Evolutionary conservation across 1,140 invertebrate genomes (phyloP), one percentile per base, ranked within the genome.

Genomic region (Carcinoscorpius rotundicauda): DNA sequence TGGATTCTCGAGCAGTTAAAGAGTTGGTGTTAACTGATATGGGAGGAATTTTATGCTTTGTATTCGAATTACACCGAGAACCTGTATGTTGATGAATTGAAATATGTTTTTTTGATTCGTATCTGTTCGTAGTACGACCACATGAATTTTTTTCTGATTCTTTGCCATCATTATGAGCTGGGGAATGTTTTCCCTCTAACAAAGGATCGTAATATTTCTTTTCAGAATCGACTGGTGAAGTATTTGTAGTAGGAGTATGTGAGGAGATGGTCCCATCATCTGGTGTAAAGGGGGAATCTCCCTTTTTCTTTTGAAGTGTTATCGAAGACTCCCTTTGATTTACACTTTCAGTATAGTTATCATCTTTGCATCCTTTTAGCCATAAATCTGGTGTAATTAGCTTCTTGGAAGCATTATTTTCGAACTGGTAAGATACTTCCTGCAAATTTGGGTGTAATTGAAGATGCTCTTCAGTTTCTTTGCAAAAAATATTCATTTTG

Each of bases 401-500:
- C 65, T 78, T 78, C 60, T 75, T 60, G 5, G 64, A 71, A 9
- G 72, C 70, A 48, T 74, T 68, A 51, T 50, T 53, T 57, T 66
- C 66, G 53, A 70, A 62, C 59, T 66, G 60, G 55, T 70, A 73
- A 3, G 71, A 71, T 6, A 75, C 73, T 6, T 78, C 79, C 51
- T 81, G 78, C 57, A 87, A 73, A 73, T 87, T 85, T 0, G 86
- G 86, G 72, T 91, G 88, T 68, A 91, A 82, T 74, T 91, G 87
- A 56, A 93, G 81, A 75, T 93, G 90, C 3, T 90, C 88, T 76
- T 91, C 86, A 4, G 91, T 92, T 77, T 93, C 91, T 50, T 87
- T 85, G 78, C 91, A 93, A 76, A 94, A 95, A 68, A 93, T 92
- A 74, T 93, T 89, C 90, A 95, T 93, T 80, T 95, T 94, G 79